A percentile compares a stretch with the other conserved stretches of the same genome.
Conservation (phyloP, 2,113 vertebrate species). For the Platysternon megacephalum region DNA sequence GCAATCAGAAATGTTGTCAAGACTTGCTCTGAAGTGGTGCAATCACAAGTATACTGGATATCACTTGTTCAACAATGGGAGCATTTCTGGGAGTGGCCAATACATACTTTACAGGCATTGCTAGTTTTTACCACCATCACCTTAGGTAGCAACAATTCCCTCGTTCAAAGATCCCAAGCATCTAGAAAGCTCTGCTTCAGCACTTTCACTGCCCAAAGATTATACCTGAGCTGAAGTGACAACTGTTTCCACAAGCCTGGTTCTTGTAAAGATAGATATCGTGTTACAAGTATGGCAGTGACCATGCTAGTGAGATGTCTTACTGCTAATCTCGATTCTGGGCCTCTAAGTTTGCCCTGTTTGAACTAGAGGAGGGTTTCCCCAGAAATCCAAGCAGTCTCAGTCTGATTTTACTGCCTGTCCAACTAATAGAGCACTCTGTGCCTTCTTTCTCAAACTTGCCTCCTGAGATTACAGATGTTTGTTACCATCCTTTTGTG, state of each 20-base stretch:
- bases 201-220: background rate
- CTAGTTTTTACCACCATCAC: background rate
- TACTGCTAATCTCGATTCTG: background rate
- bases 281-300: background rate
- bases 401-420: background rate
- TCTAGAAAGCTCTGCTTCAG: background rate
- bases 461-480: fast-evolving
- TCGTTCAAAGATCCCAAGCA: background rate
- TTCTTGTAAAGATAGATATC: background rate
- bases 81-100: background rate
- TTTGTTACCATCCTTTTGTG: background rate
- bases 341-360: background rate
- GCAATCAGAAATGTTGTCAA: background rate
- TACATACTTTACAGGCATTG: background rate
- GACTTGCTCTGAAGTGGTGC: background rate
- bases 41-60: background rate
- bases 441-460: background rate
- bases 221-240: background rate
- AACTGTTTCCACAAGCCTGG: background rate
- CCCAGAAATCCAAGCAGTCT: background rate
- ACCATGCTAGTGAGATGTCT: background rate
- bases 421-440: background rate
- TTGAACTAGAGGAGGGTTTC: background rate
- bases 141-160: background rate
- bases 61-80: background rate